Conservation (phyloP, 2,113 vertebrate species). For the Vidua chalybeata region DNA sequence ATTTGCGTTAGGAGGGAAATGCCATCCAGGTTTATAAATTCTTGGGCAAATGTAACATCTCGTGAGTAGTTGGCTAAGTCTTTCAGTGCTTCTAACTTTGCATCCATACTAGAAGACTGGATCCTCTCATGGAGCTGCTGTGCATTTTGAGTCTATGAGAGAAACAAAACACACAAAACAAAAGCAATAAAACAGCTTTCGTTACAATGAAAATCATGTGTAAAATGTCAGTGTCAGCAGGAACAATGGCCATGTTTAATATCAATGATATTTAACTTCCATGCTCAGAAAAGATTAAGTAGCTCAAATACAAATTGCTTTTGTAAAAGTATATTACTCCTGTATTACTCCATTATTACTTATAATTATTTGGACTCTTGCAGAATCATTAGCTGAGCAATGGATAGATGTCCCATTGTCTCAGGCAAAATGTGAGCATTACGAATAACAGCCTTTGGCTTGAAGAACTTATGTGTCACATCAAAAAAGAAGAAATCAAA, state of each 20-base stretch:
- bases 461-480: not conserved
- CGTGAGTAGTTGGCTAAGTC: constrained; percentile 92
- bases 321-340: not conserved
- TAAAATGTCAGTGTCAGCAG: not conserved
- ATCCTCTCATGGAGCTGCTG: constrained; percentile 91
- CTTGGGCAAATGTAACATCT: constrained; percentile 95
- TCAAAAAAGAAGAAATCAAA: not conserved
- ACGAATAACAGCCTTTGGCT: not conserved
- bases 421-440: not conserved
- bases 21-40: constrained; percentile 98
- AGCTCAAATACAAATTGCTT: not conserved
- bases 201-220: not conserved
- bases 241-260: not conserved
- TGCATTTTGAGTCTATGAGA: constrained; percentile 86
- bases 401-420: not conserved
- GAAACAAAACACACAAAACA: not conserved
- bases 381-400: not conserved
- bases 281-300: not conserved
- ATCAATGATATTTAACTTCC: not conserved
- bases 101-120: constrained; percentile 96
- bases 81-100: constrained; percentile 94
- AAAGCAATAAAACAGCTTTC: not conserved
- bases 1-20: constrained; percentile 95
- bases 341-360: not conserved
- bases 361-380: not conserved